Conservation (phyloP, 2,113 vertebrate species). For the Kryptolebias marmoratus region DNA sequence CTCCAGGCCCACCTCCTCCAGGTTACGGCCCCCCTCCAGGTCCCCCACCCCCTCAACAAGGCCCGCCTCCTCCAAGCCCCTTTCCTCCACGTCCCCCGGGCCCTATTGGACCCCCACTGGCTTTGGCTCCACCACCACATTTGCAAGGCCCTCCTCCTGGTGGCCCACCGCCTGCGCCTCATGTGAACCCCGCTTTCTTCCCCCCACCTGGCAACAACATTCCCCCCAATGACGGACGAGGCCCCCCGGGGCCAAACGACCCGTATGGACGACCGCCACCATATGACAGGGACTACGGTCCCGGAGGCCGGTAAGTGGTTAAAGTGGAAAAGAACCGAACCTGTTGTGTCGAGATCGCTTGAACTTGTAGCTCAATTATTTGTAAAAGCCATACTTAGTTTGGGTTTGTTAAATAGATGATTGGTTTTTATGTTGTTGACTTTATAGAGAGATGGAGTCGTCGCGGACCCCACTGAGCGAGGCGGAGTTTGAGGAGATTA, state of each 20-base stretch:
- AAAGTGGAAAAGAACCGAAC: neutral
- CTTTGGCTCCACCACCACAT: constrained; percentile 95
- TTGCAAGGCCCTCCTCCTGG: constrained; percentile 96
- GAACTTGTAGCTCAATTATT: no score
- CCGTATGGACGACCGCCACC: constrained; percentile 94
- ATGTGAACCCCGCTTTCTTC: constrained; percentile 98
- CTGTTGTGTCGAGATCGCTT: neutral
- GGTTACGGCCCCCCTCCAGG: constrained; percentile 96
- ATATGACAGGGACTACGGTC: constrained; percentile 96
- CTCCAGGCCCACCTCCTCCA: constrained; percentile 95
- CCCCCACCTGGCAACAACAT: constrained; percentile 94
- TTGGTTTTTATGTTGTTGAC: neutral
- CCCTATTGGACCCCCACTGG: constrained; percentile 93
- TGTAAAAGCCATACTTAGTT: neutral
- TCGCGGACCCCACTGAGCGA: constrained; percentile 94
- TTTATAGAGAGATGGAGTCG: constrained; percentile 93
- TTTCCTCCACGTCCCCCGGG: constrained; percentile 95
- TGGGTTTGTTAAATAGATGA: neutral
- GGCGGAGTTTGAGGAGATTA: constrained; percentile 99
- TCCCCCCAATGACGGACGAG: constrained; percentile 91
- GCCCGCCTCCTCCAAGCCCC: constrained; percentile 93
- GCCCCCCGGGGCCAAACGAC: constrained; percentile 91
- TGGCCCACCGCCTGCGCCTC: constrained; percentile 95
- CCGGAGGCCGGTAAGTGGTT: constrained; percentile 89
- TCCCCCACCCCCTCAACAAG: constrained; percentile 94